Evolutionary conservation across 2,888 invertebrate species (phyloP), one percentile per base, ranked within the genome.

Genomic region (Dendrolimus pini): DNA sequence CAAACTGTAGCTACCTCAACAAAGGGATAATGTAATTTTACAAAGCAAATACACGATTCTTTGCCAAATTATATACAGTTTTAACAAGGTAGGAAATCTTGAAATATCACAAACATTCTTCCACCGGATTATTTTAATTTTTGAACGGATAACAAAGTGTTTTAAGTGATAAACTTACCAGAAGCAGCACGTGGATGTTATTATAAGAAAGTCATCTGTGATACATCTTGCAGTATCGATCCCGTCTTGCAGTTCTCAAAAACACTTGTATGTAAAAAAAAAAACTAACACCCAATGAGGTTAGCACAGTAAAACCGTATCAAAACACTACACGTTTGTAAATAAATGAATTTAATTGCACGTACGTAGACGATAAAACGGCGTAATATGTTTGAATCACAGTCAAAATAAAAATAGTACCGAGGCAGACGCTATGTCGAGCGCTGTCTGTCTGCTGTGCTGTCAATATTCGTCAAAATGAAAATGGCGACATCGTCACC

Each of bases 401-500:
- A 82, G 88, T 85, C 88, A 89, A 89, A 90, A 90, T 90, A 90
- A 90, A 89, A 89, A 89, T 89, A 88, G 79, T 83, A 47, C 9
- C 75, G 74, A 52, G 74, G 80, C 77, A 89, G 89, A 89, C 88
- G 88, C 85, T 83, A 82, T 80, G 88, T 89, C 89, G 84, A 83
- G 85, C 83, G 80, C 89, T 88, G 89, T 89, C 89, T 89, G 89
- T 89, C 89, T 89, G 89, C 85, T 82, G 81, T 77, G 93, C 93
- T 93, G 93, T 93, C 93, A 93, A 93, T 93, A 93, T 93, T 93
- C 93, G 93, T 93, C 93, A 93, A 93, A 92, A 89, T 80, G 93
- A 93, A 93, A 93, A 93, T 93, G 93, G 93, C 93, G 93, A 93
- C 93, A 93, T 93, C 93, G 89, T 89, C 89, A 93, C 93, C 93